Base-by-base conservation (phyloP, 2,888 invertebrate genomes). In the Tenthredo amoena region DNA sequence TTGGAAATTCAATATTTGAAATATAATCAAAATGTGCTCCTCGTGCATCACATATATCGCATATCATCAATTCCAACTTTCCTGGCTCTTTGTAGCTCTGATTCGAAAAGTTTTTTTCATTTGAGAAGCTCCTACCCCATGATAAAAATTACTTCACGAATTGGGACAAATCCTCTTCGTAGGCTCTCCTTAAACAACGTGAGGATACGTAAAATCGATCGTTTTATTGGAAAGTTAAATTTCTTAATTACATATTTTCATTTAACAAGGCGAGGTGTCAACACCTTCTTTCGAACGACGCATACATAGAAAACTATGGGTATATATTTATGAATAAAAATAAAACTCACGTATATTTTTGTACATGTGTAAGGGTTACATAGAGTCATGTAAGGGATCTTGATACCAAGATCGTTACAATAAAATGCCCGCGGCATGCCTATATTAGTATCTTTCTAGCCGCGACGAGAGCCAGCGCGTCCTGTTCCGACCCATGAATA, bases 391-490 rank as follows among this genome's bases (percentile, higher is more conserved):
- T 47, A 62, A 72, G 58, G 74, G 71, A 68, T 55, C 47, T 74
- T 68, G 77, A 43, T 72, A 81, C 9, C 74, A 77, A 65, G 55
- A 77, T 81, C 55, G 37, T 50, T 15, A 76, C 18, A 15, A 86
- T 76, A 9, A 84, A 88, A 88, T 88, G 87, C 87, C 87, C 89
- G 91, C 91, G 91, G 91, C 90, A 90, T 91, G 91, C 90, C 90
- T 92, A 91, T 88, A 91, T 90, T 91, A 91, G 91, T 91, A 90
- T 92, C 93, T 93, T 94, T 94, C 92, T 95, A 96, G 96, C 94
- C 96, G 96, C 91, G 95, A 96, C 91, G 96, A 96, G 93, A 96
- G 95, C 87, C 96, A 96, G 94, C 95, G 97, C 91, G 96, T 96
- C 91, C 95, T 96, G 94, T 97, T 96, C 95, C 95, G 96, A 93